A percentile compares a stretch with the other conserved stretches of the same genome.
Evolutionary conservation across 2,797 vertebrate species (phyloP).

Genomic region (Dryobates pubescens): DNA sequence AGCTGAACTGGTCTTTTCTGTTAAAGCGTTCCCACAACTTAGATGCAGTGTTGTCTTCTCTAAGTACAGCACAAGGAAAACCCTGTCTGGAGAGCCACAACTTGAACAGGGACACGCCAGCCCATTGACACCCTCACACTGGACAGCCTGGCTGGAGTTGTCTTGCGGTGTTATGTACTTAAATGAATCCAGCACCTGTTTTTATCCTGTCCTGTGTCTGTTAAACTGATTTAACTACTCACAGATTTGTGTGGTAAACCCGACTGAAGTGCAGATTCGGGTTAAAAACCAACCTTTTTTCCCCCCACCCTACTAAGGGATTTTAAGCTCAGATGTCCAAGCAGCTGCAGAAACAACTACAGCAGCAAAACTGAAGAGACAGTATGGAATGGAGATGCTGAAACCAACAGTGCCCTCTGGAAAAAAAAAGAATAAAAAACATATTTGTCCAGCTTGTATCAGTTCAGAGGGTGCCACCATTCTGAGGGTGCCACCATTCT

Average conservation of each 20-base stretch:
- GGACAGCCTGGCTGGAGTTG: background rate
- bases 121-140: rapidly evolving
- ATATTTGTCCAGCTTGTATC: background rate
- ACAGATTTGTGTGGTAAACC: background rate
- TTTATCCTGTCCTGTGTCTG: background rate
- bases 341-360: background rate
- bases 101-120: background rate
- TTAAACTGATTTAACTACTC: background rate
- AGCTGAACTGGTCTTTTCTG: background rate
- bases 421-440: background rate
- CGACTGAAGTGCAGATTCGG: background rate
- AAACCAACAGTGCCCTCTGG: background rate
- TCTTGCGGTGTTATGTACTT: background rate
- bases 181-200: rapidly evolving
- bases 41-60: rapidly evolving
- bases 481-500: background rate
- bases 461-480: background rate
- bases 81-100: rapidly evolving
- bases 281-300: rapidly evolving
- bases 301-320: background rate
- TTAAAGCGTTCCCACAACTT: background rate
- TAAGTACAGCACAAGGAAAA: background rate
- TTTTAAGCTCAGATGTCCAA: background rate
- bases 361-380: background rate
- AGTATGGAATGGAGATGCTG: background rate